phyloP scores from a whole-genome alignment of 1,140 invertebrate genomes.

The Limonius californicus region DNA sequence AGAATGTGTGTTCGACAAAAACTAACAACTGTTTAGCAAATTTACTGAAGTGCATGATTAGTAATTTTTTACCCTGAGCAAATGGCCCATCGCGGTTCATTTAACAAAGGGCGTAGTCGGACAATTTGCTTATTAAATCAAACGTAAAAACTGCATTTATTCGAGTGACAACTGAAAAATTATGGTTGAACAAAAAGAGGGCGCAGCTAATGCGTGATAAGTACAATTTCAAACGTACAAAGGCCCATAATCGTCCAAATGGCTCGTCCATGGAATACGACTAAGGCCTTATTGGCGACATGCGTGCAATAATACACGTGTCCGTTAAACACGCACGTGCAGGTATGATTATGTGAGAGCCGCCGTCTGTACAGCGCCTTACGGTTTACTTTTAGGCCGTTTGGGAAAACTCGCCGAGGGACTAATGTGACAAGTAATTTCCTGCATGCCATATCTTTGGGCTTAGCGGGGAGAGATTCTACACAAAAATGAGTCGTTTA shows the following conservation, averaged over 20 bases:
- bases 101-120: slow-evolving; percentile 1
- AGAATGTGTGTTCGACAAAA: background rate
- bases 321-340: slow-evolving; percentile 13
- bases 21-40: background rate
- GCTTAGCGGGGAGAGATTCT: background rate
- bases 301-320: slow-evolving; percentile 12
- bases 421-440: slow-evolving; percentile 14
- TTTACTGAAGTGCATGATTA: background rate
- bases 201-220: background rate
- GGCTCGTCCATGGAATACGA: background rate
- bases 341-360: slow-evolving; percentile 1
- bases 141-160: background rate
- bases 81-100: background rate
- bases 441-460: slow-evolving; percentile 8
- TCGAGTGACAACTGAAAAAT: slow-evolving; percentile 1
- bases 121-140: slow-evolving; percentile 13
- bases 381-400: background rate
- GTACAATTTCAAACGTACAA: background rate
- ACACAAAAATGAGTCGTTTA: slow-evolving; percentile 10
- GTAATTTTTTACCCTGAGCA: background rate
- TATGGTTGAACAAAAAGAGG: background rate
- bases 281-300: background rate
- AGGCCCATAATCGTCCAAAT: background rate
- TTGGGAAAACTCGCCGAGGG: background rate
- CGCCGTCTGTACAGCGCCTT: background rate